A percentile compares a stretch with the other conserved stretches of the same genome.
Evolutionary conservation across 2,797 vertebrate species (phyloP).

Genomic region (Acipenser oxyrinchus): DNA sequence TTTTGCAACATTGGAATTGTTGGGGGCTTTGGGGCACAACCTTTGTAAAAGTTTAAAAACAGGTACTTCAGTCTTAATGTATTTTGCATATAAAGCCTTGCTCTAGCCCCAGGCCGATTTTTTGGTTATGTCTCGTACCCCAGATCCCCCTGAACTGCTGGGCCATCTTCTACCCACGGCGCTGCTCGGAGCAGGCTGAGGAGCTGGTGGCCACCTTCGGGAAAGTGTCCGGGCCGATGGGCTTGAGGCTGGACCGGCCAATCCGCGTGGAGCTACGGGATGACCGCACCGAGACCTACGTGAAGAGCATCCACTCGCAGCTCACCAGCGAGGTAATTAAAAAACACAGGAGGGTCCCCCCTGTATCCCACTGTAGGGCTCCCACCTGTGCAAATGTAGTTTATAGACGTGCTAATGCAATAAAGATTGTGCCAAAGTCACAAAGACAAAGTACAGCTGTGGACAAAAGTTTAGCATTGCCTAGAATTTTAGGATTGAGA

Average conservation of each 20-base stretch:
- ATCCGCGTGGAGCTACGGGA: slow-evolving; percentile 69
- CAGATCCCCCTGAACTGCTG: slow-evolving; percentile 76
- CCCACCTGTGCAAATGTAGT: background rate
- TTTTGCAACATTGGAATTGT: background rate
- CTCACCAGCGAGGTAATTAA: slow-evolving; percentile 64
- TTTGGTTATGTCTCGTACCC: slow-evolving; percentile 4
- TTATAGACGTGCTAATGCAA: too few relatives aligned
- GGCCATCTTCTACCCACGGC: slow-evolving; percentile 77
- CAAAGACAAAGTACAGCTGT: too few relatives aligned
- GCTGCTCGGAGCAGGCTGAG: slow-evolving; percentile 57
- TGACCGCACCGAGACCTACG: slow-evolving; percentile 76
- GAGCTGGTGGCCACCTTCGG: slow-evolving; percentile 64
- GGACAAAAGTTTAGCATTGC: too few relatives aligned
- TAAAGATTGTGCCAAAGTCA: background rate
- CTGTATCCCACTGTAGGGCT: background rate
- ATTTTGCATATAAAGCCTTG: too few relatives aligned
- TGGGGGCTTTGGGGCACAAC: background rate
- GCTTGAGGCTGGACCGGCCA: slow-evolving; percentile 61
- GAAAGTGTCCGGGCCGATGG: slow-evolving; percentile 66
- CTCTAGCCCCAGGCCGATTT: background rate
- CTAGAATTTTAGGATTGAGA: too few relatives aligned
- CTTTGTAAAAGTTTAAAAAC: background rate
- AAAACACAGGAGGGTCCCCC: background rate
- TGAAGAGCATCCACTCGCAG: slow-evolving; percentile 67
- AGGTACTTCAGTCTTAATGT: background rate